phyloP scores from a whole-genome alignment of 2,113 vertebrate species.

The Neolamprologus devosi region DNA sequence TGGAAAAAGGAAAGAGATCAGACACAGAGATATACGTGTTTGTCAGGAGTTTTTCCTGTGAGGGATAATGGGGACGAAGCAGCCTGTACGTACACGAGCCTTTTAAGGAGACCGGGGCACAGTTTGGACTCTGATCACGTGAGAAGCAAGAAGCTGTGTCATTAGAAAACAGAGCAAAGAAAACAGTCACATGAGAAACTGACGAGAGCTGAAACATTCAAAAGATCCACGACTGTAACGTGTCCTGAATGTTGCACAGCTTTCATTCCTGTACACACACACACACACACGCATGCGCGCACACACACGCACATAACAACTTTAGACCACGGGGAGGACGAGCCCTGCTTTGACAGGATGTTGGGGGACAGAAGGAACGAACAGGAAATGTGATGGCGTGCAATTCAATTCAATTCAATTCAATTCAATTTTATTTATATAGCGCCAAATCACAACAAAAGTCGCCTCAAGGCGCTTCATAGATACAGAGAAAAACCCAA shows the following conservation, averaged over 20 bases:
- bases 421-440: too few relatives aligned
- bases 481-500: too few relatives aligned
- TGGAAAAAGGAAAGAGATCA: neutral
- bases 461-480: too few relatives aligned
- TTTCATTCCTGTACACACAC: neutral
- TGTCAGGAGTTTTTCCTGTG: neutral
- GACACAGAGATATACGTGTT: neutral
- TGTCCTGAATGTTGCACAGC: neutral
- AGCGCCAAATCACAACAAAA: too few relatives aligned
- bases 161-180: neutral
- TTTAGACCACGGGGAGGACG: neutral
- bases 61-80: neutral
- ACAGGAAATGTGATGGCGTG: neutral
- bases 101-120: neutral
- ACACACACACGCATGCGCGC: fast-evolving
- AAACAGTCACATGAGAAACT: neutral
- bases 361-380: neutral
- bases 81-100: neutral
- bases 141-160: neutral
- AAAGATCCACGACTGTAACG: neutral
- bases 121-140: neutral
- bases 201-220: neutral
- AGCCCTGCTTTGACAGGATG: neutral
- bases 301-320: fast-evolving
- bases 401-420: neutral